Base-by-base conservation (phyloP, 2,888 invertebrate genomes). In the Erebia aethiops region DNA sequence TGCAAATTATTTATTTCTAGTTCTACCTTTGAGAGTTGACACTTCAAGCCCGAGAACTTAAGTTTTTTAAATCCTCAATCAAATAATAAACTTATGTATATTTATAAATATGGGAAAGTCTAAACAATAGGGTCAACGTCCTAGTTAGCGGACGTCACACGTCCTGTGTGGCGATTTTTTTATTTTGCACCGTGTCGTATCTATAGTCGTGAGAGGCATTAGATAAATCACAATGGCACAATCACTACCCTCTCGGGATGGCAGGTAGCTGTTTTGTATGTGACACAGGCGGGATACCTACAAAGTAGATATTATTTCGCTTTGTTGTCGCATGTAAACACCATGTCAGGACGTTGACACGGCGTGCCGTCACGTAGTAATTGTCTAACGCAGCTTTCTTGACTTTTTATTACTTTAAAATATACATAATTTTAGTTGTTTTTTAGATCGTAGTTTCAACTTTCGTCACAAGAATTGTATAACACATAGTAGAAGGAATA, bases 301-400 rank as follows among this genome's bases (percentile, higher is more conserved):
- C 70, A 65, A 71, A 72, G 66, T 73, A 71, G 70, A 72, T 72
- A 74, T 72, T 69, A 70, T 73, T 73, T 74, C 62, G 71, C 74
- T 75, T 74, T 76, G 76, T 76, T 72, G 71, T 75, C 71, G 74
- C 68, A 70, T 72, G 76, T 76, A 75, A 73, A 76, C 76, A 71
- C 76, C 72, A 70, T 73, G 74, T 69, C 76, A 81, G 87, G 84
- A 81, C 87, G 80, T 86, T 87, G 87, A 87, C 87, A 81, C 81
- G 16, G 80, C 85, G 81, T 88, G 81, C 88, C 88, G 77, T 80
- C 87, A 87, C 88, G 90, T 67, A 66, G 46, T 66, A 41, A 41
- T 41, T 52, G 60, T 67, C 60, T 60, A 61, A 61, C 52, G 41
- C 21, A 49, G 41, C 46, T 54, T 65, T 35, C 57, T 57, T 9